Percentiles rank a stretch among this genome's conserved stretches.
These are phyloP conservation scores for Antigone vipio DNA, from an alignment of 2,113 vertebrate genomes.

Conservation along the genomic window DNA sequence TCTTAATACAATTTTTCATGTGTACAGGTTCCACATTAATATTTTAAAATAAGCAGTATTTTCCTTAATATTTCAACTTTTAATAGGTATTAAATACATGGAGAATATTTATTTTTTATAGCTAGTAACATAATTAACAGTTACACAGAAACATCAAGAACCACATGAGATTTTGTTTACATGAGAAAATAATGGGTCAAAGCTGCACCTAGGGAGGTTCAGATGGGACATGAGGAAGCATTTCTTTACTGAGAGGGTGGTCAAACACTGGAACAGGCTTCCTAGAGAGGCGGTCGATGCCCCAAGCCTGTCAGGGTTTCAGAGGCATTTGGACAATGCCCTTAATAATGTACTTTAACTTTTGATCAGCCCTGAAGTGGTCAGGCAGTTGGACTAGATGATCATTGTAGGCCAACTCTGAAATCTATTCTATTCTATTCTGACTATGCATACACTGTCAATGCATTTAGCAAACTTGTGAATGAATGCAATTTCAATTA, in stretches of 20 bases:
- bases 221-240: neutral
- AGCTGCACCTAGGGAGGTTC: neutral
- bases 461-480: neutral
- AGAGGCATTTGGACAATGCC: neutral
- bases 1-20: neutral
- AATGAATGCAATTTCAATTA: neutral
- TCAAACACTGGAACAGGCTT: neutral
- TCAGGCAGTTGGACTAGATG: neutral
- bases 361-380: neutral
- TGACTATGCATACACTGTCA: neutral
- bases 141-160: neutral
- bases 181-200: neutral
- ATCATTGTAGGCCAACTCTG: neutral
- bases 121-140: neutral
- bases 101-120: neutral
- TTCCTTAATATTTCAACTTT: neutral
- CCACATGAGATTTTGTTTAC: neutral
- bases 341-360: neutral
- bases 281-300: neutral
- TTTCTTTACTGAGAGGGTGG: neutral
- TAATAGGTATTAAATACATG: neutral
- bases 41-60: neutral
- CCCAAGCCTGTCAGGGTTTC: neutral
- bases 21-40: neutral
- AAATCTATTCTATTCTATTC: neutral